Evolutionary conservation across 2,888 invertebrate genomes (phyloP), one percentile per base, ranked within the genome.

Genomic region (Cenopis cana): DNA sequence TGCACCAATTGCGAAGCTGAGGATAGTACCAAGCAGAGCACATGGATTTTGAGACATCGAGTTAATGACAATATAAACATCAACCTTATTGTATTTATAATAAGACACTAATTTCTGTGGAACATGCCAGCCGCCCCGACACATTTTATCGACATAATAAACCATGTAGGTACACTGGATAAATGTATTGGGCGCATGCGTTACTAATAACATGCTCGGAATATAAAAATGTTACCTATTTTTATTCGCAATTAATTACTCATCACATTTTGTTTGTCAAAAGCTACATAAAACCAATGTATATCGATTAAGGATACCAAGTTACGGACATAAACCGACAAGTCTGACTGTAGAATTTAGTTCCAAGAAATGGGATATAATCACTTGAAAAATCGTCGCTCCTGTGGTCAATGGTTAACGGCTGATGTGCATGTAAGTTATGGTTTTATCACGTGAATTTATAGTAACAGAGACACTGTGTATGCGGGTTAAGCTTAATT

Each of bases 81-180:
- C 54, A 54, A 68, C 20, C 46, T 66, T 70, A 70, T 70, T 70
- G 65, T 70, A 41, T 67, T 69, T 55, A 33, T 71, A 61, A 67
- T 71, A 67, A 71, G 71, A 71, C 71, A 71, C 71, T 55, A 56
- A 71, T 71, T 54, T 49, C 57, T 67, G 33, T 46, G 12, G 41
- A 61, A 55, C 49, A 55, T 56, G 66, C 71, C 56, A 71, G 66
- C 33, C 49, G 71, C 67, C 71, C 61, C 54, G 54, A 66, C 65
- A n/a, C 50, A 54, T 59, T 61, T 64, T 55, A 49, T 36, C n/a
- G 11, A 70, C 55, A 56, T 50, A 55, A 5, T 8, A 61, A 67
- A 66, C 64, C 50, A 50, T 38, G 36, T n/a, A 50, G n/a, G 59
- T 52, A 38, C 52, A 46, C n/a, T 52, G 14, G 18, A 14, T 24